Percentiles rank a stretch among this genome's conserved stretches.
phyloP scores from a whole-genome alignment of 2,888 invertebrate genomes.

The Acutogordius australiensis region DNA sequence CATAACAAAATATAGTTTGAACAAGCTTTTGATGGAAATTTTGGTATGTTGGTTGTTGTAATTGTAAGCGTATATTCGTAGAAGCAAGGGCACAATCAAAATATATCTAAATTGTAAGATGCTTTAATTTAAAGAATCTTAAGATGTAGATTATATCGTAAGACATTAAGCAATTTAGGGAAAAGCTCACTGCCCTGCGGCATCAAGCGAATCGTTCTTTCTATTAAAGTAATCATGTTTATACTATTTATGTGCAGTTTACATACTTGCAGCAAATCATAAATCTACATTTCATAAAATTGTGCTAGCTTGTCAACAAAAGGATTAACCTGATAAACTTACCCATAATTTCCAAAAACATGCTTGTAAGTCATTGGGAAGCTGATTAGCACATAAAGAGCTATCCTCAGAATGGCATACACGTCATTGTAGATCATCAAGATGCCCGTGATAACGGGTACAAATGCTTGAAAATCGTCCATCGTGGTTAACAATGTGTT shows the following conservation, averaged over 20 bases:
- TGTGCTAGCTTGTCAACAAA: too few species aligned
- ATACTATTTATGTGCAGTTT: too few species aligned
- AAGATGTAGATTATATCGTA: too few species aligned
- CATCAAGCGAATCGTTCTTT: too few species aligned
- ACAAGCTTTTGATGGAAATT: neutral
- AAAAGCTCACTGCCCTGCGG: too few species aligned
- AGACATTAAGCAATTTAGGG: too few species aligned
- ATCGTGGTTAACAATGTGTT: neutral
- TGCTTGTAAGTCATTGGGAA: neutral
- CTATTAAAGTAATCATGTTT: too few species aligned
- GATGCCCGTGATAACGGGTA: neutral
- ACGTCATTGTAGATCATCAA: neutral
- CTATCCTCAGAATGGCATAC: neutral
- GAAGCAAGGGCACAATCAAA: neutral
- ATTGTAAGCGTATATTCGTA: neutral
- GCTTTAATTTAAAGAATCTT: too few species aligned
- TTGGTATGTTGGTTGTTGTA: neutral
- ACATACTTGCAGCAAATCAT: too few species aligned
- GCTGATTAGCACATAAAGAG: neutral
- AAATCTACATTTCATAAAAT: too few species aligned
- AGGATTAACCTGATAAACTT: too few species aligned
- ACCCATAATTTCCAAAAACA: slow-evolving; percentile 9
- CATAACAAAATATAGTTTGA: neutral
- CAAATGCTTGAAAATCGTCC: neutral
- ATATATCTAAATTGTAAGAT: neutral